Evolutionary conservation across 2,888 invertebrate species (phyloP), one percentile per base, ranked within the genome.

Genomic region (Aelia acuminata): DNA sequence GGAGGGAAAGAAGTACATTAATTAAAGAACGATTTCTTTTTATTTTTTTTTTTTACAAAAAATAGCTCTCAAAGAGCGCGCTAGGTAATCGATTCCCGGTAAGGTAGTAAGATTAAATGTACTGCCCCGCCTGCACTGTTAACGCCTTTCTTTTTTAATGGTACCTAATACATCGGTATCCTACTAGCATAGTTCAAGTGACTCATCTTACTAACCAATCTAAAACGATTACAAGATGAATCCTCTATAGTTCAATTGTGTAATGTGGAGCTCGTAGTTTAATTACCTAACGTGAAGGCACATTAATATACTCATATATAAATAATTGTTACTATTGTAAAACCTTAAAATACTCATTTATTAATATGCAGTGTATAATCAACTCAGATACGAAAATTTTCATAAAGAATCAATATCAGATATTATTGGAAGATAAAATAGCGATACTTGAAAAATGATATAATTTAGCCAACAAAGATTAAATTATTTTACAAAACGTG

Each of bases 71-170:
- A 80, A 47, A 80, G 80, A 80, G 80, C 80, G 80, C 80, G 80
- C 80, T 39, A 11, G 80, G 22, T 80, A 80, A 80, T 80, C 80
- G 80, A 80, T 80, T 80, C 80, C 43, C 43, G n/a, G 80, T 80
- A 80, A 80, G 80, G 80, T 43, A 47, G 80, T n/a, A 80, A 47
- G 80, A 43, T 80, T 80, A 80, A 43, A n/a, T 43, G 43, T 43
- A 47, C 43, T 80, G n/a, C 20, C 80, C 13, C 0, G 43, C 43
- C 43, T 22, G 10, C 13, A 4, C 22, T 80, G 80, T 80, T 47
- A 39, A 43, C 80, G 39, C 43, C 43, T 80, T 80, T 22, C 13
- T 43, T 43, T 43, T 39, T 80, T 43, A n/a, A 43, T 43, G 13
- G 43, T 43, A 43, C 22, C 35, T 75, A 39, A 75, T 80, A n/a